Conservation (phyloP, 2,888 invertebrate genomes). For the Hypomecis punctinalis region DNA sequence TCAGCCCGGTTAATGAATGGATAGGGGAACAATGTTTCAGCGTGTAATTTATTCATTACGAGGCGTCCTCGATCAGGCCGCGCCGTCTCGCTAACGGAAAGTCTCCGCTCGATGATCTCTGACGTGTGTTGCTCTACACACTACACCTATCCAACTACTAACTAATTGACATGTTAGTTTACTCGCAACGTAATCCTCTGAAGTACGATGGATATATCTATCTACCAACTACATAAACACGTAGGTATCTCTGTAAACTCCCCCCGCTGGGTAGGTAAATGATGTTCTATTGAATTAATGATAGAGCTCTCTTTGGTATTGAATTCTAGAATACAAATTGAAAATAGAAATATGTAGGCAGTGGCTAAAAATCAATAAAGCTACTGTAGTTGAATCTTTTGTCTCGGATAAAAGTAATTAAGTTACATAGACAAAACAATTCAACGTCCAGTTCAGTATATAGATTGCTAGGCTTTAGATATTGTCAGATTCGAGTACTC, state of each 20-base stretch:
- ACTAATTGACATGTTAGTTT: slow-evolving; percentile 45
- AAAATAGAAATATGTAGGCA: neutral
- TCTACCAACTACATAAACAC: too few relatives aligned
- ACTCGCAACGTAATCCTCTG: slow-evolving; percentile 29
- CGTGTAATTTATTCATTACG: slow-evolving; percentile 85
- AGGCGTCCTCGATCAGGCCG: slow-evolving; percentile 78
- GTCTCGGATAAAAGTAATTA: neutral
- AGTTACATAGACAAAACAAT: too few relatives aligned
- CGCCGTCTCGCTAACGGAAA: slow-evolving; percentile 69
- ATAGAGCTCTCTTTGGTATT: slow-evolving; percentile 7
- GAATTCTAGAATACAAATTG: neutral
- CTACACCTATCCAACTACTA: slow-evolving; percentile 14
- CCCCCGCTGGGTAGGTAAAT: slow-evolving; percentile 9
- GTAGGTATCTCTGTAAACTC: neutral
- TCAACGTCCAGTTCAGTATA: too few relatives aligned
- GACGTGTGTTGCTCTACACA: slow-evolving; percentile 47
- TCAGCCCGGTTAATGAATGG: slow-evolving; percentile 75
- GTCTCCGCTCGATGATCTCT: slow-evolving; percentile 74
- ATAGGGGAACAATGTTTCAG: slow-evolving; percentile 82
- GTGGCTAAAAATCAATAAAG: slow-evolving; percentile 9
- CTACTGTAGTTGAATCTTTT: neutral
- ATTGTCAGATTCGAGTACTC: neutral
- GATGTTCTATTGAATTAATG: slow-evolving; percentile 21
- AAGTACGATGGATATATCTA: neutral
- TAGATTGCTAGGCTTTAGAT: neutral